Conservation (phyloP, 1,140 invertebrate genomes). For the Idris sp. region DNA sequence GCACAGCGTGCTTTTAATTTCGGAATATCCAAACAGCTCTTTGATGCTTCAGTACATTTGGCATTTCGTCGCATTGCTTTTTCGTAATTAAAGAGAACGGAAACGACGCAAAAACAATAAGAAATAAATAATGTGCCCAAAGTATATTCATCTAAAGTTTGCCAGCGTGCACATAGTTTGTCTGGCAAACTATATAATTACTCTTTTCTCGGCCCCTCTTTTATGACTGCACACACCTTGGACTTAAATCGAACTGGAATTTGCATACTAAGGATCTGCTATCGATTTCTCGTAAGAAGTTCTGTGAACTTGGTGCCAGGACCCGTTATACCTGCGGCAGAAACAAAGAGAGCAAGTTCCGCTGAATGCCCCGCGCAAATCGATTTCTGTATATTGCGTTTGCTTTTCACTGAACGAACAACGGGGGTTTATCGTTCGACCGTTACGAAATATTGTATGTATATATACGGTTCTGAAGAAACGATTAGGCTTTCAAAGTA, state of each 20-base stretch:
- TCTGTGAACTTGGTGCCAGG: conserved; percentile 26
- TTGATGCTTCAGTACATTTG: no score
- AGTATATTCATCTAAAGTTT: conserved; percentile 17
- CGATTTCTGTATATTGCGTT: conserved; percentile 56
- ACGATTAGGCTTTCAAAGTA: conserved; percentile 42
- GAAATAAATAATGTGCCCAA: conserved; percentile 2
- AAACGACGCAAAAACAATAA: neutral
- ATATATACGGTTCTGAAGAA: conserved; percentile 39
- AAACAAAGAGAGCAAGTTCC: conserved; percentile 36
- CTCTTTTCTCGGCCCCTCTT: neutral
- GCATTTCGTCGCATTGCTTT: no score
- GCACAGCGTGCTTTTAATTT: no score
- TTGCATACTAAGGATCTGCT: conserved; percentile 32
- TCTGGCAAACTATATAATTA: conserved; percentile 11
- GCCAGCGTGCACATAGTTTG: conserved; percentile 1
- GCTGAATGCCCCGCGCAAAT: conserved; percentile 45
- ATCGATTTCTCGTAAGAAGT: conserved; percentile 59
- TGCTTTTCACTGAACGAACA: conserved; percentile 16
- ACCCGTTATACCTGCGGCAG: conserved; percentile 16
- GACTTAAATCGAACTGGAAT: conserved; percentile 12
- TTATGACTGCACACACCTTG: neutral
- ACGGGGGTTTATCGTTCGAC: conserved; percentile 56
- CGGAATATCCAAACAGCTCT: no score
- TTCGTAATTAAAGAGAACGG: no score
- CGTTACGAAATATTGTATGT: conserved; percentile 39